Evolutionary conservation across 2,113 vertebrate genomes (phyloP).

Genomic region (Scophthalmus maximus): DNA sequence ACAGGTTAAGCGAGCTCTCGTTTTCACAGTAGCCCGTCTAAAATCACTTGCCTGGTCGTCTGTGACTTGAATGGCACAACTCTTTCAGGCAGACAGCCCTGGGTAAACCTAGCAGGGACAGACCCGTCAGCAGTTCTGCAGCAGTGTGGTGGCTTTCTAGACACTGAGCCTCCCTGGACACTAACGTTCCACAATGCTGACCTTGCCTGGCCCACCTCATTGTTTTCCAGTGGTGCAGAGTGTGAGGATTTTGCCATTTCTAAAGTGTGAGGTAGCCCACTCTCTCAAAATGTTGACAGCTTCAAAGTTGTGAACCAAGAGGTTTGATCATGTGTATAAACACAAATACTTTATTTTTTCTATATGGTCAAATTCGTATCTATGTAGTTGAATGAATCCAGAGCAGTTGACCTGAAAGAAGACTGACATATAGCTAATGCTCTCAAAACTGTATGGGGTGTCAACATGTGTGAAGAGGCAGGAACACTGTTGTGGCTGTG

Average conservation of each 20-base stretch:
- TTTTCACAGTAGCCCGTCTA: neutral
- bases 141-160: constrained; percentile 49
- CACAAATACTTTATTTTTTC: neutral
- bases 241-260: constrained; percentile 21
- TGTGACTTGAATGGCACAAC: constrained; percentile 34
- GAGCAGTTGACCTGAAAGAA: neutral
- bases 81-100: constrained; percentile 52
- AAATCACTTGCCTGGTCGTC: constrained; percentile 13
- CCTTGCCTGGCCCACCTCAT: constrained; percentile 64
- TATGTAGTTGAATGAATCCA: neutral
- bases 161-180: constrained; percentile 56
- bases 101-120: constrained; percentile 60
- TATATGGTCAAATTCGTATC: neutral
- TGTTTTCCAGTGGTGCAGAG: constrained; percentile 56
- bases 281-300: constrained; percentile 1
- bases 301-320: neutral
- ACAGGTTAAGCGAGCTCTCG: neutral
- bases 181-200: constrained; percentile 74
- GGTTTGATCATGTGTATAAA: neutral
- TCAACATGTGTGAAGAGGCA: neutral
- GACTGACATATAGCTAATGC: neutral
- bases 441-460: neutral
- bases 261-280: constrained; percentile 12
- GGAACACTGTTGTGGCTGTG: neutral
- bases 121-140: constrained; percentile 80